Evolutionary conservation across 2,797 vertebrate genomes (phyloP), one percentile per base, ranked within the genome.

Genomic region (Urocyon cinereoargenteus): DNA sequence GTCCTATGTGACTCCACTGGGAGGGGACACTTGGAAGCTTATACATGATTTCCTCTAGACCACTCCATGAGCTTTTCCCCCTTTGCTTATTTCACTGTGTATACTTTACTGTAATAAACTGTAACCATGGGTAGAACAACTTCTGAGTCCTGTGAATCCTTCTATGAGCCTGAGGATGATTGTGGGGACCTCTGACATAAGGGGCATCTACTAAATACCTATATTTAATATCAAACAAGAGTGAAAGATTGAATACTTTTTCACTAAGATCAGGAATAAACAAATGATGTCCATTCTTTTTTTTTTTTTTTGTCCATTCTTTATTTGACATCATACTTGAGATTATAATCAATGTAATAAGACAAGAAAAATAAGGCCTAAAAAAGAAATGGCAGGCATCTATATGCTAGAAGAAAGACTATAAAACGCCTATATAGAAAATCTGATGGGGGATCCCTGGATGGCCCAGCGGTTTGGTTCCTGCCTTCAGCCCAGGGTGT

Each of bases 61-160:
- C 1, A 79, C 13, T 21, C 19, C 10, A 2, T 85, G 40, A 6
- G 4, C 49, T 77, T 77, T 92, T 34, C 11, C 24, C 19, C 9
- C 57, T 95, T 77, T 94, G 40, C 45, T 83, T n/a, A 28, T 92
- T 94, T 68, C 53, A 84, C 57, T 97, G 16, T 90, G 12, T 93
- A 3, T 95, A 16, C 9, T 89, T 66, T 59, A 82, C 34, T 82
- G 2, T 96, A 88, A 82, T 96, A 96, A 96, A 95, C 78, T 96
- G 31, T 77, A 91, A 53, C 24, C n/a, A 5, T 82, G 53, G 84
- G 15, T 73, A 64, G 59, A 97, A 75, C 53, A 85, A 45, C 36
- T 90, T 85, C 61, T 90, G 96, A 89, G 75, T 86, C 51, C 34
- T 88, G 28, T 94, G 95, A 96, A 14, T 92, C 36, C 11, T 92